Evolutionary conservation across 2,888 invertebrate species (phyloP), one percentile per base, ranked within the genome.

Genomic region (Cancer borealis): DNA sequence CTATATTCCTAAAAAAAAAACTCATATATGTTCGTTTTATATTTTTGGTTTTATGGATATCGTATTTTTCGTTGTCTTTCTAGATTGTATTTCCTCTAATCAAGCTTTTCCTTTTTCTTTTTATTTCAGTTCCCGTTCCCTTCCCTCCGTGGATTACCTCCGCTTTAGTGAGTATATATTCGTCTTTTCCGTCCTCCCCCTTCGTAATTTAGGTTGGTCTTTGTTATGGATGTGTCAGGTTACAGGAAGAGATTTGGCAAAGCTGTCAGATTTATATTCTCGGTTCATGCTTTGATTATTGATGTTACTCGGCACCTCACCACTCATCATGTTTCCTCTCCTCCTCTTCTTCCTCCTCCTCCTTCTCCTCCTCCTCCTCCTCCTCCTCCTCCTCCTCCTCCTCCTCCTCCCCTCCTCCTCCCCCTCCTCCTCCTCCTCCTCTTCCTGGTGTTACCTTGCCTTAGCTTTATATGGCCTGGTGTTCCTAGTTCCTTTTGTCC

Each of bases 201-300:
- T 73, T n/a, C 73, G 73, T 73, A n/a, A 73, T 73, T 73, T 73
- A 73, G 73, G 73, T n/a, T 10, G 26, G 73, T 73, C 73, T 73
- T 73, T 73, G 73, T 26, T 73, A 73, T 73, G 26, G 73, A 73
- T 73, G 73, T 26, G 73, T n/a, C 73, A 73, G 73, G 73, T 26
- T 26, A 26, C 73, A 73, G 26, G n/a, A 26, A 73, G 73, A n/a
- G n/a, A 73, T 47, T 88, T n/a, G 21, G 45, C 47, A 45, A 46
- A 39, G 45, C 45, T 88, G 1, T 8, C 30, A 46, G 21, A 46
- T 47, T 26, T 47, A 45, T 88, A n/a, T 88, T n/a, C 47, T 21
- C 47, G 21, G 88, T 88, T 88, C 88, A 39, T 45, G 30, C 87
- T 26, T 60, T 2, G 60, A 60, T 60, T 60, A 60, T n/a, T 73